Conservation (phyloP, 23 tunicate genomes). For the Ascidia mentula region DNA sequence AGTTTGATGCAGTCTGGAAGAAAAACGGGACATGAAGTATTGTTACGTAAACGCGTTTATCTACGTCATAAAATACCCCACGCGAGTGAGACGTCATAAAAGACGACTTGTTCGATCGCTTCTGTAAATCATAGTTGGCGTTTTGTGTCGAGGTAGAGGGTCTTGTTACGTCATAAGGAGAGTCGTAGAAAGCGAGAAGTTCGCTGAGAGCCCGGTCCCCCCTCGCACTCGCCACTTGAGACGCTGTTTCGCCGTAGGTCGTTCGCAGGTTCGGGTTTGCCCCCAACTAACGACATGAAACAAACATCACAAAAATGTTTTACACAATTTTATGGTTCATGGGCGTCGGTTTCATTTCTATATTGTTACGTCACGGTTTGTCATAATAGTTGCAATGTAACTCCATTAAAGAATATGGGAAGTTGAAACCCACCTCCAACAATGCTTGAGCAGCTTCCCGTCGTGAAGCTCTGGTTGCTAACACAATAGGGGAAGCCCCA, state of each 20-base stretch:
- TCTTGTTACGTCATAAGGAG: slow-evolving; percentile 33
- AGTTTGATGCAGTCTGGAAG: neutral
- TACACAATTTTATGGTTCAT: too few species aligned
- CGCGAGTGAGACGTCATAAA: neutral
- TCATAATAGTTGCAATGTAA: too few species aligned
- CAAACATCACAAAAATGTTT: too few species aligned
- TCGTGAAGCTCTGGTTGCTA: slow-evolving; percentile 51
- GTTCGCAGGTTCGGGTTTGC: slow-evolving; percentile 72
- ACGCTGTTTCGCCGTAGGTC: slow-evolving; percentile 71
- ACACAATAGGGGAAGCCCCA: slow-evolving; percentile 43
- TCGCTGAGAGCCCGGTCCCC: slow-evolving; percentile 55
- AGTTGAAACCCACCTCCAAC: slow-evolving; percentile 24
- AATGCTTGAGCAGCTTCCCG: slow-evolving; percentile 56
- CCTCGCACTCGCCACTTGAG: slow-evolving; percentile 60
- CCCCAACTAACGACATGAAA: slow-evolving; percentile 46
- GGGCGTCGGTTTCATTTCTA: too few species aligned
- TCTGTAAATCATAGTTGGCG: neutral
- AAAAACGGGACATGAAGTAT: neutral
- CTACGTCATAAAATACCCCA: too few species aligned
- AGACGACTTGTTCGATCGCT: neutral
- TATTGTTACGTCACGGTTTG: too few species aligned
- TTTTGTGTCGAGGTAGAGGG: neutral
- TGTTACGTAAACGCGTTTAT: too few species aligned
- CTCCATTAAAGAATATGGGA: too few species aligned
- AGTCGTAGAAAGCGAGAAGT: slow-evolving; percentile 49